These are phyloP conservation scores for Phrynocephalus guinanensis DNA, from an alignment of 2,797 vertebrate genomes.

Conservation along the genomic window DNA sequence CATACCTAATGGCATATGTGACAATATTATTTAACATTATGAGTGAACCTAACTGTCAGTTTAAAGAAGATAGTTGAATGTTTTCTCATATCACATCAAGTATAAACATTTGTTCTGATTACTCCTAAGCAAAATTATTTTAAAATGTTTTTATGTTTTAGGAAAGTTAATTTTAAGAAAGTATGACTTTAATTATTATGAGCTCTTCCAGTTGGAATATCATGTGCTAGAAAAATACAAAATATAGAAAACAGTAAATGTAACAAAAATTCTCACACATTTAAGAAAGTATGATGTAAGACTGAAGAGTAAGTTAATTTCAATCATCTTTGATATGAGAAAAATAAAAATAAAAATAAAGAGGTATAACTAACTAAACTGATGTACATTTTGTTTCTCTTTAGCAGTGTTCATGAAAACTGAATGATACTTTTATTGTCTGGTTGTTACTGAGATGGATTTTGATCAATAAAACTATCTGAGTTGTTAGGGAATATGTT, in stretches of 20 bases:
- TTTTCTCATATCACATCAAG: background rate
- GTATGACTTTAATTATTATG: background rate
- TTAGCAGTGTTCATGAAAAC: background rate
- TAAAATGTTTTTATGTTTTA: background rate
- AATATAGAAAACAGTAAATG: too few species aligned
- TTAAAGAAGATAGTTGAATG: background rate
- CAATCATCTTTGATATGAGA: background rate
- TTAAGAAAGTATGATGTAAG: background rate
- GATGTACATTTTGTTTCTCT: constrained; percentile 9
- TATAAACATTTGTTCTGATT: background rate
- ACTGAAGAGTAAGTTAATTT: background rate
- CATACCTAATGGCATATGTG: background rate
- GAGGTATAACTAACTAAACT: background rate
- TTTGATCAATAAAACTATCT: background rate
- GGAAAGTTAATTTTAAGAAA: background rate
- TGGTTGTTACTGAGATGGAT: background rate
- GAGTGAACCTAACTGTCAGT: background rate
- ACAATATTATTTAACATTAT: background rate
- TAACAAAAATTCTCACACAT: background rate
- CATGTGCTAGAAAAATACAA: background rate
- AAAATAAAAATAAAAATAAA: background rate
- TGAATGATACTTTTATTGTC: background rate
- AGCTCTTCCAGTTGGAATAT: background rate
- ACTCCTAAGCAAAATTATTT: background rate
- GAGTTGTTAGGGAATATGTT: background rate